A percentile compares a stretch with the other conserved stretches of the same genome.
Evolutionary conservation across 1,140 invertebrate genomes (phyloP).

Genomic region (Macrocentrus cingulum): DNA sequence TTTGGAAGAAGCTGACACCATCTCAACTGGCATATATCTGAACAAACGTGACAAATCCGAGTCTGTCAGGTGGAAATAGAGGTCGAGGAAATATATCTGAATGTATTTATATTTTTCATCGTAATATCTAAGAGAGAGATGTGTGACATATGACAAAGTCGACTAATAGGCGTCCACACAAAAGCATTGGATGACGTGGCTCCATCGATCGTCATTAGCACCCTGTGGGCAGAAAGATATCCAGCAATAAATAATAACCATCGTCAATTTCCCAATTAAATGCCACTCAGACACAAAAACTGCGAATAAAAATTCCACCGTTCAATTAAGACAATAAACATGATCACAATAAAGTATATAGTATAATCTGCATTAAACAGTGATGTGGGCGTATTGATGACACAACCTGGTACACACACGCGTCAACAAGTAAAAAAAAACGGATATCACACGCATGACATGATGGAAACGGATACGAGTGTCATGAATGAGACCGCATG

Average conservation of each 20-base stretch:
- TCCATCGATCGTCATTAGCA: conserved; percentile 44
- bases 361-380: too few species aligned
- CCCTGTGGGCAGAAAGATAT: too few species aligned
- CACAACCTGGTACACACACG: background rate
- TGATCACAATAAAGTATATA: too few species aligned
- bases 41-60: conserved; percentile 23
- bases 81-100: background rate
- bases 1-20: conserved; percentile 3
- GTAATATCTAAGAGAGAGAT: background rate
- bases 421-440: conserved; percentile 1
- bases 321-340: too few species aligned
- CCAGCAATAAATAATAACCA: too few species aligned
- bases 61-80: background rate
- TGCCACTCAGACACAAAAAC: too few species aligned
- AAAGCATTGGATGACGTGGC: conserved; percentile 23
- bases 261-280: too few species aligned
- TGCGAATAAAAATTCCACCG: too few species aligned
- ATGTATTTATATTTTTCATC: background rate
- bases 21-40: background rate
- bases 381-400: background rate
- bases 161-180: conserved; percentile 23
- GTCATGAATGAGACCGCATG: conserved; percentile 28
- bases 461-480: conserved; percentile 38
- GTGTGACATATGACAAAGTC: background rate
- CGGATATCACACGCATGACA: background rate